Evolutionary conservation across 2,113 vertebrate species (phyloP).

Genomic region (Ahaetulla prasina): DNA sequence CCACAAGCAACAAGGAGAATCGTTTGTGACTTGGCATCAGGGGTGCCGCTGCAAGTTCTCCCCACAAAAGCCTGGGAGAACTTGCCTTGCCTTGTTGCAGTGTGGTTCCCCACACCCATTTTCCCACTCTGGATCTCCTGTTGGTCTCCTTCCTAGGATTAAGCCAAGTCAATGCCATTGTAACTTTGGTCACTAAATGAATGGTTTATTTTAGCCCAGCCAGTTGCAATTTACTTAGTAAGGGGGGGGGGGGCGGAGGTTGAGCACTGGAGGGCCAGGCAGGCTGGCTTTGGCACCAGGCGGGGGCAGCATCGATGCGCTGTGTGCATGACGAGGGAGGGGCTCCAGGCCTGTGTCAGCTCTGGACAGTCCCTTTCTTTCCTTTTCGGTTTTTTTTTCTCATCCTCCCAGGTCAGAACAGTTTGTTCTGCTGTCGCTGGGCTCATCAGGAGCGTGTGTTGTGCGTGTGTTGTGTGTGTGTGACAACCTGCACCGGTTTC

Average conservation of each 20-base stretch:
- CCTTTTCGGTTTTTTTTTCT: neutral
- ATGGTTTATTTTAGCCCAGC: neutral
- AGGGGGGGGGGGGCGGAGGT: neutral
- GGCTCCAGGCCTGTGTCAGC: neutral
- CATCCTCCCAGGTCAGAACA: neutral
- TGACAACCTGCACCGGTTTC: neutral
- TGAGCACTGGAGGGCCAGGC: neutral
- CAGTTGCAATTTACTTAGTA: neutral
- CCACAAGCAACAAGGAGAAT: too few relatives aligned
- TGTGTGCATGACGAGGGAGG: too few relatives aligned
- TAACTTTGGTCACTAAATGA: neutral
- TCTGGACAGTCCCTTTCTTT: neutral
- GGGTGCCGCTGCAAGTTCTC: rapidly evolving
- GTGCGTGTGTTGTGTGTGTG: neutral
- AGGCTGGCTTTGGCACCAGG: neutral
- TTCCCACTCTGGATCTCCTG: neutral
- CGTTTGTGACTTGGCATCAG: neutral
- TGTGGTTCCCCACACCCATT: rapidly evolving
- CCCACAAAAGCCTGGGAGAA: neutral
- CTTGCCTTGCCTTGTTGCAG: neutral
- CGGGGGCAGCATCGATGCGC: neutral
- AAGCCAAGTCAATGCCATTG: neutral
- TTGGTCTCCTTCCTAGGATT: neutral
- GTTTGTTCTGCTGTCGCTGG: neutral
- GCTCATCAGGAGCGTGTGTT: neutral